Evolutionary conservation across 1,140 invertebrate species (phyloP), one percentile per base, ranked within the genome.

Genomic region (Anastrepha obliqua): DNA sequence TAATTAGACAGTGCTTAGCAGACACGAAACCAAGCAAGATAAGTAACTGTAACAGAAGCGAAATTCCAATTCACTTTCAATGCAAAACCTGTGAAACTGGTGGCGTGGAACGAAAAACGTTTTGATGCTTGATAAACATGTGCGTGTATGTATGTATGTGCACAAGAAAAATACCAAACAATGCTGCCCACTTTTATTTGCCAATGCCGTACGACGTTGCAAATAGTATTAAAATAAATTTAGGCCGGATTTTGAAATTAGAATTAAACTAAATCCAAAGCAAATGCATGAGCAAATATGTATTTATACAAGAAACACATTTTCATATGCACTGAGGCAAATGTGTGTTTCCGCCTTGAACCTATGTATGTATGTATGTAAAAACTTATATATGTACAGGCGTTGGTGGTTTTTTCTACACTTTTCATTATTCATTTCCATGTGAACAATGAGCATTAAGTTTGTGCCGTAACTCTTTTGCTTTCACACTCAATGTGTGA

Each of bases 391-490:
- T 13, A 44, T 74, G 13, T 42, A 44, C 15, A 47, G 0, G 11
- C 17, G 20, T 70, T 62, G 15, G 8, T 62, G 60, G 5, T 62
- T 62, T 62, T 62, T 70, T 70, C 44, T 65, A 65, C 64, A 7
- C 20, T 74, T 74, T 62, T 47, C 0, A 47, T 74, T 47, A 47
- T 74, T 47, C 1, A 81, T 51, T 81, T 74, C 42, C 17, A 11
- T 81, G 47, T 20, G 74, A 42, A 55, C n/a, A 17, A 20, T 55
- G 51, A 1, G n/a, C 2, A 55, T 2, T 0, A 55, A 81, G 74
- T 81, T 81, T 81, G 74, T 81, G 74, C 20, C 74, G 51, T 55
- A 81, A 81, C 74, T 81, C 74, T 81, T 81, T 81, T 81, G 11
- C 15, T 55, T 55, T 20, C 47, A 81, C 8, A 51, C 29, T 3